Base-by-base conservation (phyloP, 2,113 vertebrate genomes). In the Petroica traversi region DNA sequence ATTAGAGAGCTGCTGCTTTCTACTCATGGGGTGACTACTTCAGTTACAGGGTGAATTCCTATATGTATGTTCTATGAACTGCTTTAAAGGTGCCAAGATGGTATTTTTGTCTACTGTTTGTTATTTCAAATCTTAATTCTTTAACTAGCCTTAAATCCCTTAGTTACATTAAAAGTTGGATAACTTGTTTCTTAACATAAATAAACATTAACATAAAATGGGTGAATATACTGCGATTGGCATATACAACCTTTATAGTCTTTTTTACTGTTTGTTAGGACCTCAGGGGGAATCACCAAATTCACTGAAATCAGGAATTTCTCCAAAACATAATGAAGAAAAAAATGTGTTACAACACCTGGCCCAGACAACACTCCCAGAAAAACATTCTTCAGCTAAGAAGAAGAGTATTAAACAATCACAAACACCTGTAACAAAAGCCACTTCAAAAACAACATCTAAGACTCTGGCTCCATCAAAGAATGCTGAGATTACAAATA, bases 301-400 rank as follows among this genome's bases (percentile, higher is more conserved):
- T 91, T 95, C 97, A 72, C 83, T 98, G 95, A 99, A 99, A 97
- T 97, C 98, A 29, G 97, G 92, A 88, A 77, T 96, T 22, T 99
- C 98, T 95, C 98, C 98, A 78, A 99, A 98, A 95, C 97, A 96
- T 54, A 99, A 98, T 34, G 99, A 99, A 92, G 98, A 98, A 98
- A 98, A 96, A 98, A 98, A 62, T 89, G 76, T 75, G 40, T 89
- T 75, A 97, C 98, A 97, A 78, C 92, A 94, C 82, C 96, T 91
- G 61, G 94, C 95, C 85, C 98, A 98, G 85, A 62, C 88, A 78
- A 14, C 88, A 24, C 36, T 81, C 48, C 87, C 98, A 93, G 97
- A 98, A 69, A 97, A 97, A 89, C 96, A 97, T 38, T 45, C 48
- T 81, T 82, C 88, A 64, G 68, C 98, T 69, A 99, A 98, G 95